Conservation (phyloP, 2,888 invertebrate genomes). For the Leucophenga montana region DNA sequence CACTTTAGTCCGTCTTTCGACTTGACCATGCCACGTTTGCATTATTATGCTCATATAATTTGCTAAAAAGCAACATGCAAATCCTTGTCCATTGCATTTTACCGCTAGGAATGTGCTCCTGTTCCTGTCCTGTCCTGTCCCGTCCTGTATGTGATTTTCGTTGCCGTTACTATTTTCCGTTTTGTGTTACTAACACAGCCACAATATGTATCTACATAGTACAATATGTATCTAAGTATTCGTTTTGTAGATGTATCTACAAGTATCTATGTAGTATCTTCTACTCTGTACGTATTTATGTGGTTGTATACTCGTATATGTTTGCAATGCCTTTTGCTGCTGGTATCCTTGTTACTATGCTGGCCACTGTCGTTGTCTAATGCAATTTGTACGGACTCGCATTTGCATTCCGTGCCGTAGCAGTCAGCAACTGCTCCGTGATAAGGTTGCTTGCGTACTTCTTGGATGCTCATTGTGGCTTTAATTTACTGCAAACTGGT, state of each 20-base stretch:
- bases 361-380: slow-evolving; percentile 15
- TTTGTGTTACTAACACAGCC: background rate
- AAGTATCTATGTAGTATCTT: background rate
- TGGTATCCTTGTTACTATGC: background rate
- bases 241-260: too few relatives aligned
- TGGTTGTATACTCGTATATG: background rate
- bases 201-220: background rate
- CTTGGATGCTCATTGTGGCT: too few relatives aligned
- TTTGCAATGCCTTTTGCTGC: background rate
- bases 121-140: background rate
- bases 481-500: too few relatives aligned
- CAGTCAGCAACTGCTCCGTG: background rate
- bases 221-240: background rate
- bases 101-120: background rate
- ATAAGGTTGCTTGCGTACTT: too few relatives aligned
- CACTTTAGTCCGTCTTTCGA: too few relatives aligned
- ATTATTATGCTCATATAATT: slow-evolving; percentile 26
- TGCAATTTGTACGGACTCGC: slow-evolving; percentile 13
- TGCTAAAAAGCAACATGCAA: slow-evolving; percentile 22
- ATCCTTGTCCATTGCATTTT: slow-evolving; percentile 15
- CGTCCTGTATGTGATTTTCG: background rate
- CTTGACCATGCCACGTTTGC: slow-evolving; percentile 3
- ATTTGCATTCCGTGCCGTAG: slow-evolving; percentile 1
- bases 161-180: slow-evolving; percentile 9
- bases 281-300: background rate